Evolutionary conservation across 2,113 vertebrate genomes (phyloP).

Genomic region (Lanius ludovicianus): DNA sequence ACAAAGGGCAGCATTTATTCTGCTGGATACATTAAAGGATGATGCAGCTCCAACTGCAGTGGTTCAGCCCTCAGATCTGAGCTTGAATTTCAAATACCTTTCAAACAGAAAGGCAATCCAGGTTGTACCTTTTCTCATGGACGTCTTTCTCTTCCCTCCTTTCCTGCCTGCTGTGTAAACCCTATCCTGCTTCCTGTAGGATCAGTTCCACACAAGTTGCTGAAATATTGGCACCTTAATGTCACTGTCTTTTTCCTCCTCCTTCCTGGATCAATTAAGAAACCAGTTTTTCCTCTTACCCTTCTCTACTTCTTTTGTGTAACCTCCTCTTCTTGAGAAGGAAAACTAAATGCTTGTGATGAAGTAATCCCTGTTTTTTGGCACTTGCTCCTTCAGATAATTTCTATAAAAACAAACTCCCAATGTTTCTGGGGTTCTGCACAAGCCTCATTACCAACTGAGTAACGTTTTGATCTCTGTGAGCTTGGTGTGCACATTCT

Average conservation of each 20-base stretch:
- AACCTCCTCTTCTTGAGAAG: not conserved
- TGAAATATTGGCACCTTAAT: slow-evolving; percentile 47
- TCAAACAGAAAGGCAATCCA: not conserved
- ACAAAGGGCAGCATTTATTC: slow-evolving; percentile 46
- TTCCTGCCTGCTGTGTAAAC: not conserved
- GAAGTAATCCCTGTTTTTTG: slow-evolving; percentile 48
- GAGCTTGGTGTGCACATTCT: not conserved
- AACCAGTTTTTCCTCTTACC: slow-evolving; percentile 71
- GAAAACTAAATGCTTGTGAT: slow-evolving; percentile 23
- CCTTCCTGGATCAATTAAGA: slow-evolving; percentile 56
- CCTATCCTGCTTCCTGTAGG: not conserved
- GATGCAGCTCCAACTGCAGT: not conserved
- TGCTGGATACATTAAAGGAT: not conserved
- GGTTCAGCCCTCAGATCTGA: not conserved
- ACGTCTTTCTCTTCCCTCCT: not conserved
- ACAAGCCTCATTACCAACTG: not conserved
- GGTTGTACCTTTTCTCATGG: not conserved
- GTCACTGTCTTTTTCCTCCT: slow-evolving; percentile 49
- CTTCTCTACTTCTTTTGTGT: not conserved
- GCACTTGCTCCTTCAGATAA: slow-evolving; percentile 44
- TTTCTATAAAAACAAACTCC: slow-evolving; percentile 38
- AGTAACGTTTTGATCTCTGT: slow-evolving; percentile 10
- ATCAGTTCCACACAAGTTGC: slow-evolving; percentile 27
- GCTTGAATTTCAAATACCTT: slow-evolving; percentile 51
- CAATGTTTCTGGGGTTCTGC: not conserved